These are phyloP conservation scores for Mythimna impura DNA, from an alignment of 2,888 invertebrate species.

Conservation along the genomic window DNA sequence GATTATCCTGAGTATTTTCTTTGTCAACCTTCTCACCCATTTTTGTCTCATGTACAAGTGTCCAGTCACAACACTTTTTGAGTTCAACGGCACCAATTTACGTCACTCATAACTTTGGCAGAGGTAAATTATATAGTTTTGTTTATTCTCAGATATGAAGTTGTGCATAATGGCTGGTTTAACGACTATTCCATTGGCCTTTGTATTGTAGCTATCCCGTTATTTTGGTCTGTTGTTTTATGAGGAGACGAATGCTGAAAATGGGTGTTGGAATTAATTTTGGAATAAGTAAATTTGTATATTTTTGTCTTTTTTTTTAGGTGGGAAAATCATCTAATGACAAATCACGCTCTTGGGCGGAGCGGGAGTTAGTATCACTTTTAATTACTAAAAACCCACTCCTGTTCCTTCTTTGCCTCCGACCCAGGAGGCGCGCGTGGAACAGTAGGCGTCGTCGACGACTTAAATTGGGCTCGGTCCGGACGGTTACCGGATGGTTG, in stretches of 20 bases:
- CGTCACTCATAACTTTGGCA: slow-evolving; percentile 49
- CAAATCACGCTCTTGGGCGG: too few species aligned
- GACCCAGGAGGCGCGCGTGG: too few species aligned
- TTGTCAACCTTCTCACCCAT: slow-evolving; percentile 20
- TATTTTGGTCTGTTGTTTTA: slow-evolving; percentile 23
- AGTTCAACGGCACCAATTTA: slow-evolving; percentile 52
- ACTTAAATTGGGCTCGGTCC: too few species aligned
- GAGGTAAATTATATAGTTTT: slow-evolving; percentile 48
- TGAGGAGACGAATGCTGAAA: slow-evolving; percentile 1
- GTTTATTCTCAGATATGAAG: slow-evolving; percentile 29
- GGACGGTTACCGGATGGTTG: too few species aligned
- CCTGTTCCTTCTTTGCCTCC: too few species aligned
- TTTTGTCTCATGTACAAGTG: not conserved
- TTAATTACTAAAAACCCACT: too few species aligned
- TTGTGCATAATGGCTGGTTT: slow-evolving; percentile 29
- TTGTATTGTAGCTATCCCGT: slow-evolving; percentile 25
- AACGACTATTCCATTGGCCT: slow-evolving; percentile 31
- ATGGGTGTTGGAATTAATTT: not conserved
- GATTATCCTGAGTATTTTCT: not conserved
- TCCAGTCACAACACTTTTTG: slow-evolving; percentile 47
- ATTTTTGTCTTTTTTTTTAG: too few species aligned
- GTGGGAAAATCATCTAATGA: too few species aligned
- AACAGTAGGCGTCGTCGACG: too few species aligned
- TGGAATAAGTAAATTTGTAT: too few species aligned
- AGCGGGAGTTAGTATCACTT: too few species aligned